Conservation (phyloP, 1,140 invertebrate species). For the Bombus affinis region DNA sequence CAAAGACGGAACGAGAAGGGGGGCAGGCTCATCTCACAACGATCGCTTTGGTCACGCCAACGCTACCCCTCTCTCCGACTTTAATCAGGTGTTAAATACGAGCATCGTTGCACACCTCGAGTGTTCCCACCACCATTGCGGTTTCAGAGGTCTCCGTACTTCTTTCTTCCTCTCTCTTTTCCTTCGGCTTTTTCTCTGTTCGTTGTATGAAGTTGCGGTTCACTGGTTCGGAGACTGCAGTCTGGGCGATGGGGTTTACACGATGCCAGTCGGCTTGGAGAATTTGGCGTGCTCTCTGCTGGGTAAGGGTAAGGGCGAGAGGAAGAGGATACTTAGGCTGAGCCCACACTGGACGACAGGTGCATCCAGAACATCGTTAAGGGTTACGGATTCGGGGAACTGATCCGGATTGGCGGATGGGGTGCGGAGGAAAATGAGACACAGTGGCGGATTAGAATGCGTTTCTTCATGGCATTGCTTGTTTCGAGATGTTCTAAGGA, state of each 20-base stretch:
- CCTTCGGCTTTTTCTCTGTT: background rate
- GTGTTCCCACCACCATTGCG: constrained; percentile 38
- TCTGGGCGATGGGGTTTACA: background rate
- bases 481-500: background rate
- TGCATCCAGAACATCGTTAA: constrained; percentile 43
- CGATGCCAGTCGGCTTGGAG: background rate
- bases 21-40: constrained; percentile 70
- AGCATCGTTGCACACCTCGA: constrained; percentile 71
- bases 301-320: background rate
- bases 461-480: background rate
- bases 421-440: background rate
- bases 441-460: background rate
- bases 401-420: background rate
- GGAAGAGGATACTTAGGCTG: constrained; percentile 14
- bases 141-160: background rate
- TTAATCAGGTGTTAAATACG: constrained; percentile 82
- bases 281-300: background rate
- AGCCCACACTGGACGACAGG: constrained; percentile 43
- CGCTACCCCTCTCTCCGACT: constrained; percentile 62
- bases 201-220: too few relatives aligned
- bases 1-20: constrained; percentile 52
- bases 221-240: background rate
- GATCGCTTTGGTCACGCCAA: constrained; percentile 77
- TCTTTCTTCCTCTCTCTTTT: constrained; percentile 2
- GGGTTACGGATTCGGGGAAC: background rate